A percentile compares a stretch with the other conserved stretches of the same genome.
phyloP scores from a whole-genome alignment of 2,888 invertebrate species.

The Drosophila koepferae region DNA sequence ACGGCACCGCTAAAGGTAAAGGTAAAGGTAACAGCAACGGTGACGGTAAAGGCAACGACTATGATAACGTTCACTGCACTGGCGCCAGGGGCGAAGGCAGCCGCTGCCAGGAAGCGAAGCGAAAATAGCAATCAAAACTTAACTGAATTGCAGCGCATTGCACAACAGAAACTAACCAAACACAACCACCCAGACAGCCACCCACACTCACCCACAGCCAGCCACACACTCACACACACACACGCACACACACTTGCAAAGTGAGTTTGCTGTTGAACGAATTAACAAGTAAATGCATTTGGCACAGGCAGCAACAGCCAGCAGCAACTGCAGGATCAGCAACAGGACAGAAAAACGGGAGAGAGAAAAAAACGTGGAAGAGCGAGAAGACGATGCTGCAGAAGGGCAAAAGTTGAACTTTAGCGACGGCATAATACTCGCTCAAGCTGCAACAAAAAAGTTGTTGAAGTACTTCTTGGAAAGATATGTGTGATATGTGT shows the following conservation, averaged over 20 bases:
- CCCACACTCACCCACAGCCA: not conserved
- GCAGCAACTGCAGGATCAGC: conserved; percentile 10
- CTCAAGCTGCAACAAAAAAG: not conserved
- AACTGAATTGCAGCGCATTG: conserved; percentile 77
- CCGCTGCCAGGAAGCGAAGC: conserved; percentile 73
- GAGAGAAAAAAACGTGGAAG: not conserved
- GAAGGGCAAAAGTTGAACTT: not conserved
- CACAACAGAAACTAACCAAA: conserved; percentile 33
- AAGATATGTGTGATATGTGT: no score
- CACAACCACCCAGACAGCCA: not conserved
- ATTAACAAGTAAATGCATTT: conserved; percentile 78
- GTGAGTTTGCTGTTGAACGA: conserved; percentile 59
- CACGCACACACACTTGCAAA: conserved; percentile 21
- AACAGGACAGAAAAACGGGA: conserved; percentile 15
- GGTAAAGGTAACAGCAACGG: not conserved
- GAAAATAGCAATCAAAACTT: conserved; percentile 81
- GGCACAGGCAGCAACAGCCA: conserved; percentile 37
- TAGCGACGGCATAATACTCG: not conserved
- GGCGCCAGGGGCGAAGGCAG: conserved; percentile 9
- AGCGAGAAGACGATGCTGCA: conserved; percentile 11
- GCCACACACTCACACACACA: not conserved
- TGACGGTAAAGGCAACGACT: not conserved
- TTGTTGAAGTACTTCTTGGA: no score
- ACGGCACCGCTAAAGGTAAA: not conserved
- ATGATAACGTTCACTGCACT: not conserved